Base-by-base conservation (phyloP, 1,140 invertebrate genomes). In the Brachionus koreanus region DNA sequence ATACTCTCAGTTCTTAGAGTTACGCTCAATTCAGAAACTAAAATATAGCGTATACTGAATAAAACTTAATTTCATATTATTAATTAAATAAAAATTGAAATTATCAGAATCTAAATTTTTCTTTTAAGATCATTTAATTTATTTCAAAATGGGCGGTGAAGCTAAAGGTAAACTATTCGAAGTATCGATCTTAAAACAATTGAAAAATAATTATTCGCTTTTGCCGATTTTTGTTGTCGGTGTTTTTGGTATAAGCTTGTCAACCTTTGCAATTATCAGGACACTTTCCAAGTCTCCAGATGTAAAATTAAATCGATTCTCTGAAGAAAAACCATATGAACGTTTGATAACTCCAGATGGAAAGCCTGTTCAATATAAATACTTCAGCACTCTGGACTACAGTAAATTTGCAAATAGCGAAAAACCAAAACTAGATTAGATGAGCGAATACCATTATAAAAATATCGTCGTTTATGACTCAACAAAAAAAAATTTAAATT, bases 81-180 rank as follows among this genome's bases (percentile, higher is more conserved):
- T 65, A 33, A 33, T 19, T 23, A 33, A 33, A 35, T 33, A 33
- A 33, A 37, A n/a, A 29, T 23, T 25, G 63, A 65, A 35, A 65
- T 13, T n/a, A 65, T 33, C 3, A 13, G n/a, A 12, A 23, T n/a
- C 46, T 42, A 42, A 75, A 13, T 46, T 75, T 42, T 42, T n/a
- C 39, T 23, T 75, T 46, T 29, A 7, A 75, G 37, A 75, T 46
- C 33, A 46, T 42, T 2, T 75, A 23, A 42, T 75, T n/a, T 75
- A 42, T 42, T 75, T 75, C 19, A 79, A 79, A 37, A 79, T 79
- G 76, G 76, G 76, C 76, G 76, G 76, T 61, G 76, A 42, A 79
- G 61, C 49, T 65, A 79, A 79, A 79, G 76, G 76, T 25, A 79
- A 79, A 79, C 4, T 79, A 16, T 79, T 79, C 39, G 76, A 79